These are phyloP conservation scores for Lophius americanus DNA, from an alignment of 2,797 vertebrate species.

Conservation along the genomic window DNA sequence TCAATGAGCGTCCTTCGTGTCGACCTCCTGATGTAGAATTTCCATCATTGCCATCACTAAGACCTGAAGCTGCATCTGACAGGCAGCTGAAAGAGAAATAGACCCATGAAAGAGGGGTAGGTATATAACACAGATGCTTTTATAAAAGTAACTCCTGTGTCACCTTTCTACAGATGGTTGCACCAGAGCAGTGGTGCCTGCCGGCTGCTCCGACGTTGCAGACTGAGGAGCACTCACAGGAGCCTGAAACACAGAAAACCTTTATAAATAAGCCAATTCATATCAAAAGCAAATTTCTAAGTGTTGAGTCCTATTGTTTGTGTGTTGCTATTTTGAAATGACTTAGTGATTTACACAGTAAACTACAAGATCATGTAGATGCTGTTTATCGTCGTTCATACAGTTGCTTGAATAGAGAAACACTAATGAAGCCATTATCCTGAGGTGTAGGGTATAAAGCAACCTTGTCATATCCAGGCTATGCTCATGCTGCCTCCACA, in stretches of 20 bases:
- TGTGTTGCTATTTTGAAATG: background rate
- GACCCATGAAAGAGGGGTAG: background rate
- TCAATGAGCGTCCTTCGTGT: constrained; percentile 89
- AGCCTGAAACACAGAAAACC: constrained; percentile 57
- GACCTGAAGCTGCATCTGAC: constrained; percentile 90
- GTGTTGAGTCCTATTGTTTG: background rate
- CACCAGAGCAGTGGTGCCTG: constrained; percentile 51
- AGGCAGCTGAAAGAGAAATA: constrained; percentile 82
- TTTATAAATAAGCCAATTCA: constrained; percentile 9
- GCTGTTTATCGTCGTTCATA: background rate
- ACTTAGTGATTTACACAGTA: background rate
- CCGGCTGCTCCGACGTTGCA: constrained; percentile 64
- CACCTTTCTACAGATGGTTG: constrained; percentile 77
- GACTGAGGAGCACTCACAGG: constrained; percentile 63
- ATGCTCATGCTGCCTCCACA: too few species aligned
- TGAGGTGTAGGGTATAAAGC: background rate
- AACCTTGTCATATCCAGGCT: too few species aligned
- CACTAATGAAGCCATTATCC: constrained; percentile 11
- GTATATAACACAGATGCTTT: background rate
- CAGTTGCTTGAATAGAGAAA: background rate
- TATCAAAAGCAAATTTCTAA: constrained; percentile 3
- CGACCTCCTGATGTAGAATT: constrained; percentile 85
- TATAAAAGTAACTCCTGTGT: background rate
- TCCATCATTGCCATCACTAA: constrained; percentile 97
- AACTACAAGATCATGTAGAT: background rate